Conservation (phyloP, 2,888 invertebrate species). For the Thelaira solivaga region DNA sequence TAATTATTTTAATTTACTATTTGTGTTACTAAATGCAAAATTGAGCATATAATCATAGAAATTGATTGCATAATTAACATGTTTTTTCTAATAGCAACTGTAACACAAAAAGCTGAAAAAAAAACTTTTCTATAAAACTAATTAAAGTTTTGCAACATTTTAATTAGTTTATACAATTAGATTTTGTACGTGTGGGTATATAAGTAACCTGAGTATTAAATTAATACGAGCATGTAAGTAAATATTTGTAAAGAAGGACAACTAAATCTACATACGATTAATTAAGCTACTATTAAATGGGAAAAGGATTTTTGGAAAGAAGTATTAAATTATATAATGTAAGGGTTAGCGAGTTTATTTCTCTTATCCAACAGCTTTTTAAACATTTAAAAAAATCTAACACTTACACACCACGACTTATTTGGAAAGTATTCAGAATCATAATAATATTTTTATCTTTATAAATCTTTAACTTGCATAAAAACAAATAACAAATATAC, state of each 20-base stretch:
- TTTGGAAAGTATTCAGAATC: too few relatives aligned
- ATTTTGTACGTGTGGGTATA: neutral
- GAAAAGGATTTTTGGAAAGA: neutral
- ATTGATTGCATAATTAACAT: conserved; percentile 49
- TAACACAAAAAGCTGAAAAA: neutral
- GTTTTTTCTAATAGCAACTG: conserved; percentile 1
- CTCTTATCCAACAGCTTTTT: too few relatives aligned
- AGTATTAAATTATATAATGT: neutral
- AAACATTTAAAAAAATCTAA: too few relatives aligned
- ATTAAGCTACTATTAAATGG: neutral
- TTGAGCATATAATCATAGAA: conserved; percentile 15
- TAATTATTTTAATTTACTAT: conserved; percentile 30
- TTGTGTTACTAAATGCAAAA: neutral
- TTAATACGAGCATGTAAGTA: neutral
- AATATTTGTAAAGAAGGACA: conserved; percentile 14
- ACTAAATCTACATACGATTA: neutral
- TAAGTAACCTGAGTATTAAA: conserved; percentile 5
- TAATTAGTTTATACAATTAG: conserved; percentile 38
- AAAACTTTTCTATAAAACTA: conserved; percentile 22
- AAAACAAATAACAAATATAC: neutral
- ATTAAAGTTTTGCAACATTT: conserved; percentile 46
- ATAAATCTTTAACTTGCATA: conserved; percentile 19
- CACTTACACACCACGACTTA: too few relatives aligned
- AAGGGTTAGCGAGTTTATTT: too few relatives aligned
- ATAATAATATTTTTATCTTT: conserved; percentile 8